These are phyloP conservation scores for Gymnoscopelus braueri DNA, from an alignment of 2,797 vertebrate genomes.

Conservation along the genomic window DNA sequence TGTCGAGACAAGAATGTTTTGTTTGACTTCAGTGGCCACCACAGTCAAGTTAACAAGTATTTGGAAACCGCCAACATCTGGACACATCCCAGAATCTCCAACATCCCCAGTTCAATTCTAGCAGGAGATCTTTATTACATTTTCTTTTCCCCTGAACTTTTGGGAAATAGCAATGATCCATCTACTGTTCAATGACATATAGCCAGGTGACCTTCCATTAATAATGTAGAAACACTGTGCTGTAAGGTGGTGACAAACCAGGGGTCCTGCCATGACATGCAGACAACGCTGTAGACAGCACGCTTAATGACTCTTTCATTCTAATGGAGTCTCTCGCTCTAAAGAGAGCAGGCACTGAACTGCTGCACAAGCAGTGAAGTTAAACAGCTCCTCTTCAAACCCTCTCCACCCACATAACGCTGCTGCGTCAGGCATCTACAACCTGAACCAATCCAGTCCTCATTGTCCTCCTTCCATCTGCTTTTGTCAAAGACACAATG, in stretches of 20 bases:
- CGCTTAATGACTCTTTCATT: conserved; percentile 56
- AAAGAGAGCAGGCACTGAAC: conserved; percentile 17
- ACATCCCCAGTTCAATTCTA: too few relatives aligned
- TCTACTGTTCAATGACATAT: conserved; percentile 21
- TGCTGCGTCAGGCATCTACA: conserved; percentile 37
- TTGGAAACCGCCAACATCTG: too few relatives aligned
- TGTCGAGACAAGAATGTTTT: too few relatives aligned
- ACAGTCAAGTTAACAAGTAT: too few relatives aligned
- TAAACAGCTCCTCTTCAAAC: conserved; percentile 25
- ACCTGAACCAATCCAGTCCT: background rate
- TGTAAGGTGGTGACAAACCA: conserved; percentile 29
- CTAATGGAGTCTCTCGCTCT: conserved; percentile 48
- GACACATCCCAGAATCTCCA: too few relatives aligned
- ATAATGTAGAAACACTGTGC: conserved; percentile 39
- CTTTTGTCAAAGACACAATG: conserved; percentile 46
- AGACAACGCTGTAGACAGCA: conserved; percentile 35
- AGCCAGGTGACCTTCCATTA: conserved; percentile 34
- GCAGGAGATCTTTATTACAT: too few relatives aligned
- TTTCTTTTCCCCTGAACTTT: conserved; percentile 46
- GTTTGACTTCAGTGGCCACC: too few relatives aligned
- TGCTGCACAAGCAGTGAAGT: background rate
- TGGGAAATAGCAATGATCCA: conserved; percentile 27
- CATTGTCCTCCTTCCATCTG: conserved; percentile 31
- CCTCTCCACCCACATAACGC: conserved; percentile 21
- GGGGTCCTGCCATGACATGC: conserved; percentile 59